These are phyloP conservation scores for Diprion similis DNA, from an alignment of 1,140 invertebrate species.

Conservation along the genomic window DNA sequence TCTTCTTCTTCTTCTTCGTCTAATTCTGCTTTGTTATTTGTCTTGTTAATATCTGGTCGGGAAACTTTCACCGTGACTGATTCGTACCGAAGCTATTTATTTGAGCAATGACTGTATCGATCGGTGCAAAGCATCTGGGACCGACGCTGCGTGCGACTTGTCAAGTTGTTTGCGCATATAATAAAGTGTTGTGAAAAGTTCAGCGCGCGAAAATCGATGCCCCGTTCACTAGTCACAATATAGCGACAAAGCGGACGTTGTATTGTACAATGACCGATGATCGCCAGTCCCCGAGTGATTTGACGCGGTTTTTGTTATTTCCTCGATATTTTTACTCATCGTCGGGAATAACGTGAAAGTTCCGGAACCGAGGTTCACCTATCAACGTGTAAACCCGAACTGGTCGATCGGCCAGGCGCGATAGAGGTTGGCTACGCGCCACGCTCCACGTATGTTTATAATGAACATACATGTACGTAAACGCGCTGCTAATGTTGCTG, in stretches of 20 bases:
- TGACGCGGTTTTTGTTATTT: background rate
- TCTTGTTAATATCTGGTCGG: too few species aligned
- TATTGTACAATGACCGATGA: background rate
- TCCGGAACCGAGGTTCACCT: constrained; percentile 37
- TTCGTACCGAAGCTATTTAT: too few species aligned
- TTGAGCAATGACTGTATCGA: too few species aligned
- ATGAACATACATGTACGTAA: background rate
- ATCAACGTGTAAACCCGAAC: constrained; percentile 41
- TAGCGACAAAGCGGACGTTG: background rate
- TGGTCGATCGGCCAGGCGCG: constrained; percentile 25
- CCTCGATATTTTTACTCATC: background rate
- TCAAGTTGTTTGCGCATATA: too few species aligned
- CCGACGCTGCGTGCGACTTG: too few species aligned
- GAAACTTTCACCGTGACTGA: too few species aligned
- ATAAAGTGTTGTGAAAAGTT: background rate
- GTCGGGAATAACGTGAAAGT: background rate
- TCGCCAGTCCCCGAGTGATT: background rate
- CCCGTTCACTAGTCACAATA: background rate
- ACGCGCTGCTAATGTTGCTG: background rate
- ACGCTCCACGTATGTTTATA: background rate
- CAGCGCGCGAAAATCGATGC: background rate
- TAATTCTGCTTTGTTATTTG: too few species aligned
- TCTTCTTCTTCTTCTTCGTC: too few species aligned
- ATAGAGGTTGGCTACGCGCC: background rate
- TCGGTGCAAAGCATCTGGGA: too few species aligned